A percentile compares a stretch with the other conserved stretches of the same genome.
phyloP scores from a whole-genome alignment of 2,797 vertebrate species.

The Pseudomugil tenellus region DNA sequence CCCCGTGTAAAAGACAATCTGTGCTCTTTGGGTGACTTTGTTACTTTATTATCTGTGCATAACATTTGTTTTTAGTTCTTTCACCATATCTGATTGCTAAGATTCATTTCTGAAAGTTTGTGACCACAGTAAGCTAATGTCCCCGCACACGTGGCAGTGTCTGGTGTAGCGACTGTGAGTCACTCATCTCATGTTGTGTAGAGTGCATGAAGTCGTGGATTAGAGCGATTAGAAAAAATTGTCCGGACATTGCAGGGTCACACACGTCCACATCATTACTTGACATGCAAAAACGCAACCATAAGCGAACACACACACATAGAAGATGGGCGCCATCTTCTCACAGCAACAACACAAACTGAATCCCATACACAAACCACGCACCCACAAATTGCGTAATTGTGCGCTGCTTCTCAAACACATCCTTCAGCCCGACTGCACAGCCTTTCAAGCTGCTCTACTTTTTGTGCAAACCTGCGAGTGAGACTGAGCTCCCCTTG shows the following conservation, averaged over 20 bases:
- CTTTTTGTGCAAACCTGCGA: slow-evolving; percentile 51
- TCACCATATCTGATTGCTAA: neutral
- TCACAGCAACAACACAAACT: slow-evolving; percentile 21
- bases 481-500: slow-evolving; percentile 48
- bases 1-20: slow-evolving; percentile 12
- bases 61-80: slow-evolving; percentile 9
- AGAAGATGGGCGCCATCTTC: slow-evolving; percentile 14
- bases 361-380: slow-evolving; percentile 7
- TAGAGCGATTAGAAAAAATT: slow-evolving; percentile 48
- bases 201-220: slow-evolving; percentile 35
- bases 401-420: slow-evolving; percentile 17
- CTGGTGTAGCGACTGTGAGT: slow-evolving; percentile 39
- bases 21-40: slow-evolving; percentile 1
- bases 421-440: slow-evolving; percentile 41
- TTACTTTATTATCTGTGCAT: neutral
- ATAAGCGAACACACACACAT: neutral
- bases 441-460: slow-evolving; percentile 51
- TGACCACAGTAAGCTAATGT: slow-evolving; percentile 4
- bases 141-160: slow-evolving; percentile 19
- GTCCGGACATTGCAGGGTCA: slow-evolving; percentile 12
- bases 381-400: slow-evolving; percentile 19
- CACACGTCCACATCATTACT: slow-evolving; percentile 4
- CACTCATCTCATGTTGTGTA: slow-evolving; percentile 20
- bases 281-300: slow-evolving; percentile 7
- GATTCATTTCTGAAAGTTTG: slow-evolving; percentile 3